A percentile compares a stretch with the other conserved stretches of the same genome.
These are phyloP conservation scores for Xenentodon cancila DNA, from an alignment of 2,797 vertebrate genomes.

Conservation along the genomic window DNA sequence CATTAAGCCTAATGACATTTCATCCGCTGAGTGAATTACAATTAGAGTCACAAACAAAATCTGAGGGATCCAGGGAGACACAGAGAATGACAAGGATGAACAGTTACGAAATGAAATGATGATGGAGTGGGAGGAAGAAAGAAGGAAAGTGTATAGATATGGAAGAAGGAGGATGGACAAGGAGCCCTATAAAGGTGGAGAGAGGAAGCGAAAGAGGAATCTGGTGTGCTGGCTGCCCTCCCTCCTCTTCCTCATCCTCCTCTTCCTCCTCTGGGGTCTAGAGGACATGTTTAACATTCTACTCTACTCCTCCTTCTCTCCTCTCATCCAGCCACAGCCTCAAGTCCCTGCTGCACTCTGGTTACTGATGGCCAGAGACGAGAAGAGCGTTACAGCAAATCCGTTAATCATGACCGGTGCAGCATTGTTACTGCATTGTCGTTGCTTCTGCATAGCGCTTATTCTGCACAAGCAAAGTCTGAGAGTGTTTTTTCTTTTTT, in stretches of 20 bases:
- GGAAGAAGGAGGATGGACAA: constrained; percentile 21
- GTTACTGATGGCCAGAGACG: constrained; percentile 67
- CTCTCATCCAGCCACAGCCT: constrained; percentile 77
- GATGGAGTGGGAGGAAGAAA: constrained; percentile 45
- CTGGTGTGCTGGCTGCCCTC: constrained; percentile 70
- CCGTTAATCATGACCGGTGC: constrained; percentile 59
- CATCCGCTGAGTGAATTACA: constrained; percentile 43
- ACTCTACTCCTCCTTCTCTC: constrained; percentile 70
- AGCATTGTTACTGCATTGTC: constrained; percentile 40
- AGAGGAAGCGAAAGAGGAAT: constrained; percentile 44
- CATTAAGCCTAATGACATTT: constrained; percentile 44
- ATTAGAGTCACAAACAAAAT: constrained; percentile 34
- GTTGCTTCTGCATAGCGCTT: constrained; percentile 11
- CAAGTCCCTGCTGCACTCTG: constrained; percentile 70
- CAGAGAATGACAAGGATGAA: constrained; percentile 8
- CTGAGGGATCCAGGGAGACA: background rate
- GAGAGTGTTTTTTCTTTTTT: constrained; percentile 1
- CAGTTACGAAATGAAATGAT: constrained; percentile 23
- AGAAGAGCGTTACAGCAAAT: constrained; percentile 56
- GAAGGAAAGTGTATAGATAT: constrained; percentile 6
- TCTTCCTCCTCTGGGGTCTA: constrained; percentile 71
- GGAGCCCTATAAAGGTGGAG: constrained; percentile 15
- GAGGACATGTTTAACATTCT: constrained; percentile 84
- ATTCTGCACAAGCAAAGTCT: background rate
- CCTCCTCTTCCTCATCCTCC: constrained; percentile 66